Percentiles rank a stretch among this genome's conserved stretches.
Conservation (phyloP, 2,113 vertebrate species). For the Dromiciops gliroides region DNA sequence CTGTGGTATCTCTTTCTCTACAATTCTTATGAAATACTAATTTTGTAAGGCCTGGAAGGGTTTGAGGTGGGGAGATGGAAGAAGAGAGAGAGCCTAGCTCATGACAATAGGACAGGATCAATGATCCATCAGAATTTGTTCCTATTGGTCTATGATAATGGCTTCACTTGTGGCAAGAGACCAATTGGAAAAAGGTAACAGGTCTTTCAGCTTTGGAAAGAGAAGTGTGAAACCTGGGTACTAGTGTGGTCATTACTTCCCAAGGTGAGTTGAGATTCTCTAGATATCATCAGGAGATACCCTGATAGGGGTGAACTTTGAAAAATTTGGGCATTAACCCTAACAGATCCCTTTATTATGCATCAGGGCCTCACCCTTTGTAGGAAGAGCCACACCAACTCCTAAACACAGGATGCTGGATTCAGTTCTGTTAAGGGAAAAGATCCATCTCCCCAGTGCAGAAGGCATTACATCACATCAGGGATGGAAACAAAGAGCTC, state of each 20-base stretch:
- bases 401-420: conserved; percentile 45
- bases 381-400: not conserved
- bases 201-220: not conserved
- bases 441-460: conserved; percentile 52
- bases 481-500: conserved; percentile 78
- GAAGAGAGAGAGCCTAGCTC: not conserved
- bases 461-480: conserved; percentile 62
- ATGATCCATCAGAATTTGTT: too few relatives aligned
- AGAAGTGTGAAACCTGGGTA: not conserved
- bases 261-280: not conserved
- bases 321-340: conserved; percentile 40
- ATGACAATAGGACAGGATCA: not conserved
- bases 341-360: conserved; percentile 24
- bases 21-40: not conserved
- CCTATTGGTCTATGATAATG: not conserved
- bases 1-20: not conserved
- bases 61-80: not conserved
- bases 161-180: not conserved
- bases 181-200: too few relatives aligned
- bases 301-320: not conserved
- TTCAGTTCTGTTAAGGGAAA: conserved; percentile 35
- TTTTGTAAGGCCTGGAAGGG: not conserved
- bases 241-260: not conserved
- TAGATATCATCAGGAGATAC: not conserved
- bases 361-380: conserved; percentile 11